Evolutionary conservation across 2,113 vertebrate species (phyloP).

Genomic region (Strigops habroptila): DNA sequence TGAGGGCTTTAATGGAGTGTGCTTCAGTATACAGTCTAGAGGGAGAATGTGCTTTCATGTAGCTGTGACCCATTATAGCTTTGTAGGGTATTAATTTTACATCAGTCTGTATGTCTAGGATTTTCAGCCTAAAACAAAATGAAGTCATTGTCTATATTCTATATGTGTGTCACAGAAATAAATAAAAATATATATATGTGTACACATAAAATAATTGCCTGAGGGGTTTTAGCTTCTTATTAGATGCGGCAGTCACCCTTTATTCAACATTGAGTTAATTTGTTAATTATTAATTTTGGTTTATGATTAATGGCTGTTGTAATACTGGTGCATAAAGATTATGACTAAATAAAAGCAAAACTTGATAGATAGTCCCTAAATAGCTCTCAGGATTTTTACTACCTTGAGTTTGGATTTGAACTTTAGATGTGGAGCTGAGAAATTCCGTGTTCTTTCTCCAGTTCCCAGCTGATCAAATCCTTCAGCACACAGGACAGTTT

Average conservation of each 20-base stretch:
- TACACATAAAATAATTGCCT: background rate
- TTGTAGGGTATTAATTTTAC: background rate
- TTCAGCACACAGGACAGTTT: background rate
- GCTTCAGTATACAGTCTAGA: background rate
- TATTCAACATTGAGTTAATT: background rate
- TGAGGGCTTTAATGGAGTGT: background rate
- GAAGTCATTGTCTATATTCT: background rate
- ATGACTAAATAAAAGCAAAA: background rate
- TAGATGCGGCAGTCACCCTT: background rate
- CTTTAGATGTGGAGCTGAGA: background rate
- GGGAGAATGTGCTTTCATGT: background rate
- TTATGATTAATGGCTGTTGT: background rate
- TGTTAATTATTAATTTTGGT: background rate
- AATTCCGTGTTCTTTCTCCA: background rate
- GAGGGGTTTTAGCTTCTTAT: background rate
- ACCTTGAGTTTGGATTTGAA: background rate
- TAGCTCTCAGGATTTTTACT: background rate
- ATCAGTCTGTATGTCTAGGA: background rate
- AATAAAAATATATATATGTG: background rate
- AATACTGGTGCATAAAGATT: background rate
- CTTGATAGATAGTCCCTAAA: background rate
- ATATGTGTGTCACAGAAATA: fast-evolving
- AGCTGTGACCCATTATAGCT: background rate
- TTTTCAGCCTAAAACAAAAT: background rate
- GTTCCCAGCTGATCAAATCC: background rate